Percentiles rank a stretch among this genome's conserved stretches.
phyloP scores from a whole-genome alignment of 1,140 invertebrate genomes.

The Mizuhopecten yessoensis region DNA sequence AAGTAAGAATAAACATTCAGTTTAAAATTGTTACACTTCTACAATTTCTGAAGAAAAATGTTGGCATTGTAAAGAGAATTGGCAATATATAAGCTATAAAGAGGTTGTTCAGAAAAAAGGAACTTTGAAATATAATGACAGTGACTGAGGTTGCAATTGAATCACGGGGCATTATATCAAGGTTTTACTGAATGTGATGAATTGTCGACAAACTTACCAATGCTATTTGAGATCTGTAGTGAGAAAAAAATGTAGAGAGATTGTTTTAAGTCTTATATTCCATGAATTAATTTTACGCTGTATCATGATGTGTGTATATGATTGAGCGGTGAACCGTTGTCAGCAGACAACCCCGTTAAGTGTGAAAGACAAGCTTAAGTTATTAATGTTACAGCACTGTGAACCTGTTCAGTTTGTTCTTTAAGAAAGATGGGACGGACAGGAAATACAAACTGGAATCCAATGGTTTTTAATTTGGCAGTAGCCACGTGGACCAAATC shows the following conservation, averaged over 20 bases:
- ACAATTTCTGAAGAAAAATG: too few species aligned
- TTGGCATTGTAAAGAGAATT: too few species aligned
- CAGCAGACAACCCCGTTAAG: neutral
- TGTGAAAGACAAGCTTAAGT: neutral
- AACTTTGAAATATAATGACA: too few species aligned
- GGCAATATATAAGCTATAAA: too few species aligned
- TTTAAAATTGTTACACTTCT: too few species aligned
- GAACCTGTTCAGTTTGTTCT: neutral
- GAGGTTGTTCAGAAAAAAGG: too few species aligned
- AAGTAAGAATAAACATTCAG: too few species aligned
- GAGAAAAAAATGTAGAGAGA: neutral
- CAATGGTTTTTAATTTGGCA: neutral
- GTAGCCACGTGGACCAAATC: neutral
- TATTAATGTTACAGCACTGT: constrained; percentile 16
- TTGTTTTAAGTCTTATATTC: constrained; percentile 1
- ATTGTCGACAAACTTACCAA: too few species aligned
- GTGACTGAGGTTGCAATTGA: too few species aligned
- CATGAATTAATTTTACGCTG: constrained; percentile 6
- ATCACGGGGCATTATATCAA: too few species aligned
- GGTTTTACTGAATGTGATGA: too few species aligned
- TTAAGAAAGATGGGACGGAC: neutral
- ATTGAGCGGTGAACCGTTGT: neutral
- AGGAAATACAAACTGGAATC: neutral
- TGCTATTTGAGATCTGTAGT: too few species aligned
- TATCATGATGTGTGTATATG: constrained; percentile 11